These are phyloP conservation scores for Bursaphelenchus okinawaensis DNA, from an alignment of 2,888 invertebrate genomes.

Conservation along the genomic window DNA sequence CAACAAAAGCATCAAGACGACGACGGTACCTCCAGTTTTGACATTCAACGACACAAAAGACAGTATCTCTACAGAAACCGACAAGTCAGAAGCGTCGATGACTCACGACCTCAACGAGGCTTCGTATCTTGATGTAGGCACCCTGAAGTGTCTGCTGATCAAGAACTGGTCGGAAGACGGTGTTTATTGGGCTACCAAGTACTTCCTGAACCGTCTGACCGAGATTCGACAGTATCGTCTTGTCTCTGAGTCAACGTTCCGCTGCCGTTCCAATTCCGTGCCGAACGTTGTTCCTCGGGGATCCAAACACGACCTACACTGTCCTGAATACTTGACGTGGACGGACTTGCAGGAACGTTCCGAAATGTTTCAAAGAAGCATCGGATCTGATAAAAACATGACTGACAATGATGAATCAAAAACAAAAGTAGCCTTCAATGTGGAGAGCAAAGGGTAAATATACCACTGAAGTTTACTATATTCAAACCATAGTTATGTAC, in stretches of 20 bases:
- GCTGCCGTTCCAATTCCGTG: constrained; percentile 27
- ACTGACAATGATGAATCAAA: constrained; percentile 22
- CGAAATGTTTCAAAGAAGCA: constrained; percentile 9
- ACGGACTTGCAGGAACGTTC: constrained; percentile 40
- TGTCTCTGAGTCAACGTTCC: constrained; percentile 22
- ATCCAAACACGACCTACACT: constrained; percentile 16
- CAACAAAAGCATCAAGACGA: constrained; percentile 14
- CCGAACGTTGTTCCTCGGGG: constrained; percentile 18
- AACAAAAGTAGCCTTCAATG: constrained; percentile 43
- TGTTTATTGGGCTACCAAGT: constrained; percentile 90
- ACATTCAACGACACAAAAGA: neutral
- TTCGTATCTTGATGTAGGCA: constrained; percentile 91
- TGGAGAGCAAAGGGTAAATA: neutral
- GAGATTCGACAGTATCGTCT: constrained; percentile 54
- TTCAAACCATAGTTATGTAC: neutral
- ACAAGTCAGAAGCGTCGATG: neutral
- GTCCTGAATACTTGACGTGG: constrained; percentile 45
- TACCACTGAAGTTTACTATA: no score
- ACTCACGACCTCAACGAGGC: constrained; percentile 65
- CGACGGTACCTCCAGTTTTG: neutral
- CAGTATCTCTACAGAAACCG: neutral
- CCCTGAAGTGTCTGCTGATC: constrained; percentile 86
- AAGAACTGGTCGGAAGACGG: constrained; percentile 98
- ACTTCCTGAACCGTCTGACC: constrained; percentile 60
- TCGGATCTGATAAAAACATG: constrained; percentile 11